These are phyloP conservation scores for Notodonta dromedarius DNA, from an alignment of 2,888 invertebrate species.

Conservation along the genomic window DNA sequence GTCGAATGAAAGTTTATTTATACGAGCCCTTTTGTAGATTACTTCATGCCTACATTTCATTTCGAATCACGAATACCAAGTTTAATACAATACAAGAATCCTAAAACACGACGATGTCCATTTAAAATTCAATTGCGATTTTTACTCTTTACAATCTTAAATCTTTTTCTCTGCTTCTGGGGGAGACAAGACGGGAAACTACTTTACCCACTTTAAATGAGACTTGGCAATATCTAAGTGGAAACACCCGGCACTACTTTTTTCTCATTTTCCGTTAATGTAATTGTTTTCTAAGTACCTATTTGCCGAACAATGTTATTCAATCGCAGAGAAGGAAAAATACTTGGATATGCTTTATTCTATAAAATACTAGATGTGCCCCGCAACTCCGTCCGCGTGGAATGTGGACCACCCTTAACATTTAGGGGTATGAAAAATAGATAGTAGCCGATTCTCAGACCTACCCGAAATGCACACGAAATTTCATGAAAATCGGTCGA, in stretches of 20 bases:
- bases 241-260: conserved; percentile 10
- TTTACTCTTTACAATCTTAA: neutral
- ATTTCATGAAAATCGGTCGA: too few species aligned
- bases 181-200: conserved; percentile 22
- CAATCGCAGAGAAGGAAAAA: too few species aligned
- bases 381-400: too few species aligned
- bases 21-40: neutral
- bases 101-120: neutral
- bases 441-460: too few species aligned
- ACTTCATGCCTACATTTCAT: neutral
- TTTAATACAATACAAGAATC: neutral
- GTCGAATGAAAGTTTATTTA: conserved; percentile 1
- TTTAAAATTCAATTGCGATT: neutral
- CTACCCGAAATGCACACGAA: too few species aligned
- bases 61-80: neutral
- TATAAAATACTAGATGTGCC: too few species aligned
- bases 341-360: too few species aligned
- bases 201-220: conserved; percentile 30
- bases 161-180: conserved; percentile 9
- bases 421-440: too few species aligned
- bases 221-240: conserved; percentile 24
- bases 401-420: too few species aligned
- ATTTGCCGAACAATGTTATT: too few species aligned
- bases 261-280: conserved; percentile 2
- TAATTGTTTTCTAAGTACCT: too few species aligned